Base-by-base conservation (phyloP, 2,113 vertebrate species). In the Typhlomys cinereus region DNA sequence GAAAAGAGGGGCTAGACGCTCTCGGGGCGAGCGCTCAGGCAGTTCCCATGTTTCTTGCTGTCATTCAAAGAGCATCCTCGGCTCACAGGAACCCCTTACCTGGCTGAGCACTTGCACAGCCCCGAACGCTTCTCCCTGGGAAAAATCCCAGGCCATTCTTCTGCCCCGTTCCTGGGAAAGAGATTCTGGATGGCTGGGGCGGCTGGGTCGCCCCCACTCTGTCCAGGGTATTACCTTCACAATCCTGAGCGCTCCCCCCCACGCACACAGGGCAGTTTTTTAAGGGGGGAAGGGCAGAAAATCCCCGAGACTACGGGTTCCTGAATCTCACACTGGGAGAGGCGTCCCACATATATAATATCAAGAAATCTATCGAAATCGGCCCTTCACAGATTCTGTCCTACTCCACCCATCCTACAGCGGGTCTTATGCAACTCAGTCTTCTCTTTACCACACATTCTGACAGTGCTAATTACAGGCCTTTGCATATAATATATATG, bases 181-280 rank as follows among this genome's bases (percentile, higher is more conserved):
- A 59, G 21, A 88, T 88, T 6, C 1, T 89, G 76, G 66, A 59
- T 29, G 12, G 85, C 74, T 89, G 4, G 84, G 91, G 75, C 70
- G 76, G 87, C 52, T 92, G 91, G 67, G 67, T 80, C 90, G n/a
- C n/a, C n/a, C n/a, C n/a, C n/a, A 1, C 44, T 91, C 79, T 84
- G 91, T 82, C 92, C 83, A 59, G 23, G 52, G 73, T 66, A 96
- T 96, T 96, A 95, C 71, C 95, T 96, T 96, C 78, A 95, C 85
- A 97, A 97, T 96, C 20, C 85, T 83, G 84, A 91, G 69, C 69
- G 57, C 89, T n/a, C n/a, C n/a, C n/a, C n/a, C n/a, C 73, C 41
- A 20, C 20, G 61, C 76, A 87, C 93, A 81, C 50, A 94, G n/a
- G n/a, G 81, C 84, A 92, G 69, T 78, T 94, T 96, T 95, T 85